Evolutionary conservation across 1,140 invertebrate species (phyloP), one percentile per base, ranked within the genome.

Genomic region (Aphidius ervi): DNA sequence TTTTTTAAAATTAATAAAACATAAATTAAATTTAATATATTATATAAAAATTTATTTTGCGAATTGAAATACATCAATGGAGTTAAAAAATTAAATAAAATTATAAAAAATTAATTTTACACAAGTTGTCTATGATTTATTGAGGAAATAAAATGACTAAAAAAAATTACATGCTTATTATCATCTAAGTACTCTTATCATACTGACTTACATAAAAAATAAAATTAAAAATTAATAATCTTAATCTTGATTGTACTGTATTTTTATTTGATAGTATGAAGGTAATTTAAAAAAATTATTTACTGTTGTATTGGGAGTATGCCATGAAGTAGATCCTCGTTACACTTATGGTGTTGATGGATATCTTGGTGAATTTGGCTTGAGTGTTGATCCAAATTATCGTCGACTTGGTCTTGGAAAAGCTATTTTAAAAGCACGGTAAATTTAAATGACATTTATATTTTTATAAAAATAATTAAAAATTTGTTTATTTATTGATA

Each of bases 391-490:
- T n/a, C 68, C 71, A 0, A 20, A n/a, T 20, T 76, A 67, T 43
- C 67, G 74, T n/a, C 74, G 75, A 5, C 68, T 74, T 39, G 66
- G 68, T 46, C 56, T 79, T 39, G 74, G 73, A 37, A 53, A 45
- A 5, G 55, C 68, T 40, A 49, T 77, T 63, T 62, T 76, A 9
- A 47, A 58, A 59, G 53, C 65, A 9, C 69, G 75, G 75, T 77
- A 60, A 45, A 5, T 4, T 37, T 2, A 7, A 31, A 40, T 52
- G 9, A 40, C 42, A 23, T 41, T 9, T 7, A 9, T 41, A 5
- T 41, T 6, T 10, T 9, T 5, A 31, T 7, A 42, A 16, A 20
- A 6, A 42, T 55, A 39, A 37, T 5, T 5, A 5, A 4, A 8
- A 16, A 48, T 55, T 8, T 40, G 8, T 41, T 23, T 43, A 9